phyloP scores from a whole-genome alignment of 2,888 invertebrate species.

The Dynastes grantii region DNA sequence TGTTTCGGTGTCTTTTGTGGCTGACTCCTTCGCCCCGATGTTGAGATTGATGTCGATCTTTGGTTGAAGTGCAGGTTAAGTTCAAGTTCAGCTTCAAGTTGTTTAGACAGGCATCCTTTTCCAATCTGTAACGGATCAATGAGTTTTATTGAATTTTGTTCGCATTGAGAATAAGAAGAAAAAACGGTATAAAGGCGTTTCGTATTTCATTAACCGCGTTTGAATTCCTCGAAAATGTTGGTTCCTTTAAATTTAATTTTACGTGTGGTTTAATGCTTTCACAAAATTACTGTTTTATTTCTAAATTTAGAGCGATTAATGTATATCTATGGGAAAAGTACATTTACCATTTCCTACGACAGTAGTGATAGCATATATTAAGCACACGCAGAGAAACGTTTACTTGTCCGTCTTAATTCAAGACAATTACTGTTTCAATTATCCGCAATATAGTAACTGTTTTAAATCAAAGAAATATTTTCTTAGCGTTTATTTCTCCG shows the following conservation, averaged over 20 bases:
- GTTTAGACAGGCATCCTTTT: conserved; percentile 66
- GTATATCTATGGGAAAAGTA: too few species aligned
- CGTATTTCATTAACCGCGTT: background rate
- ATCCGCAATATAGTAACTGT: too few species aligned
- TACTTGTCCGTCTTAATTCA: too few species aligned
- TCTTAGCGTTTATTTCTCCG: too few species aligned
- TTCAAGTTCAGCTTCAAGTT: conserved; percentile 63
- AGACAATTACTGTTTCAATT: too few species aligned
- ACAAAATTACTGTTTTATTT: background rate
- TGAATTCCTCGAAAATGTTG: background rate
- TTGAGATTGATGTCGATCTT: conserved; percentile 58
- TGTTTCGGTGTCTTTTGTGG: conserved; percentile 57
- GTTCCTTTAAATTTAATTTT: conserved; percentile 6
- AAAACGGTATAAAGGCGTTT: background rate
- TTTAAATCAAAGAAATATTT: too few species aligned
- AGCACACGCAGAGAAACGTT: background rate
- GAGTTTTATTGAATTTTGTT: conserved; percentile 12
- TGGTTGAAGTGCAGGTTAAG: conserved; percentile 53
- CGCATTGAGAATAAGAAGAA: background rate
- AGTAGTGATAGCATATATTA: background rate
- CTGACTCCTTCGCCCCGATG: conserved; percentile 25
- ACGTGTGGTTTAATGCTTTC: conserved; percentile 7
- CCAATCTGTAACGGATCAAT: conserved; percentile 60
- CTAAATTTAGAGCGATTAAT: background rate
- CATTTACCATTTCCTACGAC: background rate